phyloP scores from a whole-genome alignment of 2,797 vertebrate species.

The Gymnoscopelus microlampas region DNA sequence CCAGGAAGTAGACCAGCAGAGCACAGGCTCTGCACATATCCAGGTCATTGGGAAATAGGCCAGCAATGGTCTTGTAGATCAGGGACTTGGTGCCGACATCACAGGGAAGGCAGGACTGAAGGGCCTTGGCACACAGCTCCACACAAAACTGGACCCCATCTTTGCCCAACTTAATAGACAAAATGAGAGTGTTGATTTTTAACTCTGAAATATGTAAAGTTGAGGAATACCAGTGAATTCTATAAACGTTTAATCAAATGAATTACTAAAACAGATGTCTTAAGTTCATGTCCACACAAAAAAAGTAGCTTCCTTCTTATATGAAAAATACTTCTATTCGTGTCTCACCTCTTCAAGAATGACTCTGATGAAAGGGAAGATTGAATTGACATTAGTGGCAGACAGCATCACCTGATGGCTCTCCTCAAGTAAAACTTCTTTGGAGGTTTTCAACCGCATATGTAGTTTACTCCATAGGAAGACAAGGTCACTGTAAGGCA shows the following conservation, averaged over 20 bases:
- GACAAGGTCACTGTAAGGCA: conserved; percentile 87
- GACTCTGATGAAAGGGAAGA: conserved; percentile 97
- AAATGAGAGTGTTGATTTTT: no score
- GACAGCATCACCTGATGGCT: conserved; percentile 89
- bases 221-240: no score
- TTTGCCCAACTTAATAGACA: conserved; percentile 83
- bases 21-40: conserved; percentile 96
- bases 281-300: no score
- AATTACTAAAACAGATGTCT: no score
- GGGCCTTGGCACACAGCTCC: conserved; percentile 92
- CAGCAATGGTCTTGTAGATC: conserved; percentile 95
- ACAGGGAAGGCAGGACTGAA: conserved; percentile 89
- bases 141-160: conserved; percentile 92
- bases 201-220: background rate
- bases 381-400: conserved; percentile 91
- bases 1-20: conserved; percentile 93
- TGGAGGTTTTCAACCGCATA: conserved; percentile 88
- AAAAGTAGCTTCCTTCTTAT: no score
- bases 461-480: conserved; percentile 96
- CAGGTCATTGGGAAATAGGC: conserved; percentile 91
- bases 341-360: conserved; percentile 90
- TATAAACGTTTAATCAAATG: no score
- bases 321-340: background rate
- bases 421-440: conserved; percentile 89
- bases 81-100: conserved; percentile 90